These are phyloP conservation scores for Jordanella pulchra DNA, from an alignment of 2,797 vertebrate species.

Conservation along the genomic window DNA sequence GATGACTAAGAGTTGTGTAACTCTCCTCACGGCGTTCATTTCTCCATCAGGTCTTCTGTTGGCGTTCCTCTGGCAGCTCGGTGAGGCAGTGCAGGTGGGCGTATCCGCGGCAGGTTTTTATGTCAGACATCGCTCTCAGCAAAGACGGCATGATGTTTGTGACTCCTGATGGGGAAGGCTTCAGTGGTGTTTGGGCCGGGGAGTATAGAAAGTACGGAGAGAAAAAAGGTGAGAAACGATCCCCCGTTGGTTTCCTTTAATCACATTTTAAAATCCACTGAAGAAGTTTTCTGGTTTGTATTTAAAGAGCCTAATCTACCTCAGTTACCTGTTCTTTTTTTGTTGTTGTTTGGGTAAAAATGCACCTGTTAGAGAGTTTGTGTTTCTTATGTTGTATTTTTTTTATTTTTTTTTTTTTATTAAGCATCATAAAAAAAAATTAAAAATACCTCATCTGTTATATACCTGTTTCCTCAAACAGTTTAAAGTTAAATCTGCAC, in stretches of 20 bases:
- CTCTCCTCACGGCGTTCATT: slow-evolving; percentile 17
- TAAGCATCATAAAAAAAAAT: neutral
- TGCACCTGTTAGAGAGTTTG: neutral
- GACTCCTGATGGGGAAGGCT: slow-evolving; percentile 94
- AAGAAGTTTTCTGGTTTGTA: neutral
- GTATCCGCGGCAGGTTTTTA: slow-evolving; percentile 92
- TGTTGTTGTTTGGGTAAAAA: neutral
- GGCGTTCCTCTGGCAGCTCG: slow-evolving; percentile 85
- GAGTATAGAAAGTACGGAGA: slow-evolving; percentile 86
- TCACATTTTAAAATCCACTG: neutral
- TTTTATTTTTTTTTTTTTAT: neutral
- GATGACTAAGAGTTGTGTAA: slow-evolving; percentile 48
- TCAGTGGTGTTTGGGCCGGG: slow-evolving; percentile 90
- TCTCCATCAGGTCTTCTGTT: slow-evolving; percentile 89
- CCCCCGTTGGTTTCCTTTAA: neutral
- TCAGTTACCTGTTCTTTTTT: neutral
- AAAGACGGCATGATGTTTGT: slow-evolving; percentile 91
- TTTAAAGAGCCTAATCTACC: neutral
- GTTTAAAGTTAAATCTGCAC: too few relatives aligned
- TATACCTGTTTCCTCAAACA: too few relatives aligned
- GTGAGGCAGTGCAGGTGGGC: slow-evolving; percentile 94
- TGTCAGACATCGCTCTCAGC: slow-evolving; percentile 92
- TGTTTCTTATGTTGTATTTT: neutral
- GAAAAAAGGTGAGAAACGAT: slow-evolving; percentile 86
- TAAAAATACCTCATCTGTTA: too few relatives aligned